Evolutionary conservation across 2,797 vertebrate genomes (phyloP).

Genomic region (Eptatretus atami): DNA sequence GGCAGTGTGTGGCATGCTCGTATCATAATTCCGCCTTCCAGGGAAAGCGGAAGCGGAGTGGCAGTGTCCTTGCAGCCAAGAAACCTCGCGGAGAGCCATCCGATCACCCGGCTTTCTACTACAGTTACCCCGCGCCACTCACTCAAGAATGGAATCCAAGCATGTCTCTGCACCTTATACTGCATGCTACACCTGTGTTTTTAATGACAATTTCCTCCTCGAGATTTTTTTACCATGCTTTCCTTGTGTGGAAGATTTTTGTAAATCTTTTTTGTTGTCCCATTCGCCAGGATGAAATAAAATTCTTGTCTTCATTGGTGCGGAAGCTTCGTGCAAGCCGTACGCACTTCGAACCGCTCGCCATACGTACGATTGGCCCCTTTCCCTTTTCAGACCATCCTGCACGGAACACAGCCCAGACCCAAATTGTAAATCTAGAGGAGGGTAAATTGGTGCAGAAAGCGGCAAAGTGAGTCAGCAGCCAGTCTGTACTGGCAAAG

Average conservation of each 20-base stretch:
- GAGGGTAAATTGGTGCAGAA: too few species aligned
- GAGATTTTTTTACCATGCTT: too few species aligned
- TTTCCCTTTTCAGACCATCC: constrained; percentile 46
- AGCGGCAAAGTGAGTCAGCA: too few species aligned
- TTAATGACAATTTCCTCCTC: too few species aligned
- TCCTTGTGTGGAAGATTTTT: too few species aligned
- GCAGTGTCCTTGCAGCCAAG: constrained; percentile 23
- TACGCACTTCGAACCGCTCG: constrained; percentile 84
- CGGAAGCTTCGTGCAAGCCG: constrained; percentile 72
- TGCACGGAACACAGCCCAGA: constrained; percentile 44
- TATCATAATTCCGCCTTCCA: constrained; percentile 11
- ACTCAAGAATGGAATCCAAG: constrained; percentile 85
- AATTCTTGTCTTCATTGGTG: constrained; percentile 55
- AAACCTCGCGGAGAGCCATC: constrained; percentile 28
- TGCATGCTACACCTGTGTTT: too few species aligned
- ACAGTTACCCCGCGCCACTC: constrained; percentile 91
- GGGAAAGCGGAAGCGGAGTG: constrained; percentile 52
- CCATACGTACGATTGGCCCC: constrained; percentile 54
- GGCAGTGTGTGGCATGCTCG: too few species aligned
- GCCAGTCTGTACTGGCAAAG: too few species aligned
- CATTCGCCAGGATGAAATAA: constrained; percentile 42
- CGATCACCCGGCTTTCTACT: constrained; percentile 78
- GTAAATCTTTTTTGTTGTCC: neutral
- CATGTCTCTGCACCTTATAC: constrained; percentile 16
- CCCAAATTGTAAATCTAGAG: too few species aligned